Evolutionary conservation across 1,140 invertebrate genomes (phyloP).

Genomic region (Rhagoletis pomonella): DNA sequence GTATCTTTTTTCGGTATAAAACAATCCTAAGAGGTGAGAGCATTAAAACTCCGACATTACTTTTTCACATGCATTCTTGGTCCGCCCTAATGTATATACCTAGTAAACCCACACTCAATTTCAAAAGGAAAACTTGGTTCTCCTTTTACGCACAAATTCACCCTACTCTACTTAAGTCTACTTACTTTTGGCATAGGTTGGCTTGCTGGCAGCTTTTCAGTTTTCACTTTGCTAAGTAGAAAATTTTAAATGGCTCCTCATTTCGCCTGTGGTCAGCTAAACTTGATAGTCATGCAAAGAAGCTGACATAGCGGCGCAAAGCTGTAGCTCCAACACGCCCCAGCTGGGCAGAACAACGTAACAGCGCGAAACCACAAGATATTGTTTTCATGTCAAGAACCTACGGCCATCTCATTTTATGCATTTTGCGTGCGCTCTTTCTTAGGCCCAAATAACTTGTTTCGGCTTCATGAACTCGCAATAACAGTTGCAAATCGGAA

Average conservation of each 20-base stretch:
- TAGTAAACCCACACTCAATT: background rate
- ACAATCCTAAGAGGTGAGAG: background rate
- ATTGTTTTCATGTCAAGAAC: background rate
- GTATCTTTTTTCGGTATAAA: background rate
- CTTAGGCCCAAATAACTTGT: background rate
- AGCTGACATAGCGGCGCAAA: background rate
- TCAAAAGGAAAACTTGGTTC: background rate
- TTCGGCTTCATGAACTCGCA: background rate
- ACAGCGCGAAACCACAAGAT: background rate
- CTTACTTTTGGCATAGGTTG: background rate
- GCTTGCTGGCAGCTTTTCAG: background rate
- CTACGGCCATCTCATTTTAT: background rate
- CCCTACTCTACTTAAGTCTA: background rate
- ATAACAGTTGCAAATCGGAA: background rate
- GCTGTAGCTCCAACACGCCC: background rate
- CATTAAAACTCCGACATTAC: no score
- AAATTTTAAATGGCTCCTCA: constrained; percentile 32
- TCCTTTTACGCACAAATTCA: background rate
- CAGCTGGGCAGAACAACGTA: background rate
- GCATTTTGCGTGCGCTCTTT: background rate
- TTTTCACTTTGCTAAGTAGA: constrained; percentile 39
- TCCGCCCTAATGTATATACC: no score
- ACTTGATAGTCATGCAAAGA: background rate
- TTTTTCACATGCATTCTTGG: no score
- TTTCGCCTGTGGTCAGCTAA: background rate